Evolutionary conservation across 2,113 vertebrate species (phyloP), one percentile per base, ranked within the genome.

Genomic region (Cavia aperea): DNA sequence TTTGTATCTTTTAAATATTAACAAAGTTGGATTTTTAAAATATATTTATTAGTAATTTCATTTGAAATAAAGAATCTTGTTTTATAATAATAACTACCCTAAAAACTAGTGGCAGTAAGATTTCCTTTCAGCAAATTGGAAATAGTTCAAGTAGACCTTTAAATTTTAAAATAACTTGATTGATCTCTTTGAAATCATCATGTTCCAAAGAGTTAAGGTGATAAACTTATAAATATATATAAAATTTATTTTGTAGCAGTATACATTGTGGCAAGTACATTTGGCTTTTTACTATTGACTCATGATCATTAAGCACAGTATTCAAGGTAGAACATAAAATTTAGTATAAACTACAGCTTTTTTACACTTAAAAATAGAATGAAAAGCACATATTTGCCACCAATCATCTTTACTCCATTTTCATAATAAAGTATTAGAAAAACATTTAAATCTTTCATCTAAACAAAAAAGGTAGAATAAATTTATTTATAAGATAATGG

Each of bases 111-210:
- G 60, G 3, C 54, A 62, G 1, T 58, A 83, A 95, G 4, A 70
- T 5, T 92, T 63, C 43, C 63, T 85, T 85, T 81, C 4, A 75
- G 49, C 43, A 87, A 89, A 70, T n/a, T 89, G 29, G 81, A 85
- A 78, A 73, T 26, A 14, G 39, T 90, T 0, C 39, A 79, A 81
- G 54, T 88, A 66, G 4, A 46, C 51, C 9, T 39, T 72, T 23
- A 77, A n/a, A 70, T 43, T 60, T 72, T 88, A 72, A 88, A 94
- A 49, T 36, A 72, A 62, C 65, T 63, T 56, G 4, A 51, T 70
- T 46, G n/a, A 31, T 62, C 88, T 93, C 66, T 88, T 93, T 93
- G 60, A 88, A 92, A 70, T 79, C 19, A 63, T 68, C 33, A 39
- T 87, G 12, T 90, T 90, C 39, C 49, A 90, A 84, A n/a, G 36